Base-by-base conservation (phyloP, 2,113 vertebrate species). In the Andinoacara biseriatus region DNA sequence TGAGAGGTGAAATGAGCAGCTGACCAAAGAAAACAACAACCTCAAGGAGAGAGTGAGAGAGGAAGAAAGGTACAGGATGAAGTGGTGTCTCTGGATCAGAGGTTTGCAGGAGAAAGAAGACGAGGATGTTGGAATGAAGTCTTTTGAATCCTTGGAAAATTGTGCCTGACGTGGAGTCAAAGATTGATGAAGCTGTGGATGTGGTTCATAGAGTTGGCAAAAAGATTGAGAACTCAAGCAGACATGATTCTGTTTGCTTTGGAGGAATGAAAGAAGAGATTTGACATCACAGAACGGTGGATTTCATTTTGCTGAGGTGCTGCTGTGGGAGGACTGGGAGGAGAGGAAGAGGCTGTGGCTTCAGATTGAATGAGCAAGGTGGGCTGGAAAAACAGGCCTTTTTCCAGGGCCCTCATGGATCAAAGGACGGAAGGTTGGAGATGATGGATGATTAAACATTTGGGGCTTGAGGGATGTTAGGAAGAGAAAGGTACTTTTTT, bases 401-500 rank as follows among this genome's bases (percentile, higher is more conserved):
- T 76, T 76, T n/a, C 8, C 0, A 38, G 0, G 74, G 74, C 10
- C 75, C 5, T 0, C 38, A 10, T 1, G 0, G 22, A 77, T 72
- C 0, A 17, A 60, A 60, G 75, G 74, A 3, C 2, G n/a, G 17
- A 18, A 35, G 4, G 5, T 59, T 38, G 13, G 17, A 20, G n/a
- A 35, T 0, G 0, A 59, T 10, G 15, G 18, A 22, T 31, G 35
- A 79, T 61, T 61, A 35, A 35, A 61, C 0, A 1, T 49, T 49
- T 3, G 15, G 46, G 46, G 15, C 11, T 49, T 49, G 11, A 46
- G 15, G 43, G 43, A 46, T 5, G 5, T 46, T 13, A 5, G 11
- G 11, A 43, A 5, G 40, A 43, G 40, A 43, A 43, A 14, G 40
- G 11, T 11, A 13, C 40, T 5, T 43, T 43, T 14, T 43, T 5